Evolutionary conservation across 2,113 vertebrate species (phyloP).

Genomic region (Crotalus tigris): DNA sequence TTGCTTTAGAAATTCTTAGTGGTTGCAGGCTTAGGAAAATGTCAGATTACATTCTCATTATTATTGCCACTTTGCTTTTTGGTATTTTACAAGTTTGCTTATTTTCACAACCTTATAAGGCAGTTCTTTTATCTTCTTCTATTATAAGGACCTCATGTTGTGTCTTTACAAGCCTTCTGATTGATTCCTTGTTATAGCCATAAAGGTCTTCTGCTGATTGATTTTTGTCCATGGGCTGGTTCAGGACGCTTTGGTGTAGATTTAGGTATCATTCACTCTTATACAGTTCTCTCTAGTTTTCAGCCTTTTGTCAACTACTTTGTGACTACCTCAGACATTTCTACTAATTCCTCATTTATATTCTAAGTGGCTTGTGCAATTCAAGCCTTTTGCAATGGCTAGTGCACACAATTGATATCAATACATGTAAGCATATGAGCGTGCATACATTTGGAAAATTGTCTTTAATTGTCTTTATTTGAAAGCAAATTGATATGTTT

Average conservation of each 20-base stretch:
- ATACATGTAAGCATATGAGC: neutral
- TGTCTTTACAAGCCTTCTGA: neutral
- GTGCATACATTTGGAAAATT: neutral
- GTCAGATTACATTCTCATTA: neutral
- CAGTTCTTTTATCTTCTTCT: neutral
- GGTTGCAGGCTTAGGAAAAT: neutral
- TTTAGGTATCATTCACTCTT: neutral
- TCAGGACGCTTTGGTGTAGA: neutral
- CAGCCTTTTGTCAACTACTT: neutral
- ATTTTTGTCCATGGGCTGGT: neutral
- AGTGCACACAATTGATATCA: neutral
- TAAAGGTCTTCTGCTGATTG: neutral
- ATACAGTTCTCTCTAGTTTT: neutral
- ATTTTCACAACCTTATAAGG: neutral
- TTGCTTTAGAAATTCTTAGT: neutral
- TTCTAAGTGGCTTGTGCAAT: neutral
- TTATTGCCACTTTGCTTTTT: neutral
- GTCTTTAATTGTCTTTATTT: neutral
- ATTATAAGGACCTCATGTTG: neutral
- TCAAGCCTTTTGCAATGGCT: neutral
- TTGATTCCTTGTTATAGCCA: neutral
- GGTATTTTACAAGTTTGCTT: neutral
- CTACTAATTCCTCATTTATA: neutral
- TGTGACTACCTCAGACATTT: neutral
- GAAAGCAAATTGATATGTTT: conserved; percentile 14